Evolutionary conservation across 1,140 invertebrate species (phyloP), one percentile per base, ranked within the genome.

Genomic region (Hylaeus anthracinus): DNA sequence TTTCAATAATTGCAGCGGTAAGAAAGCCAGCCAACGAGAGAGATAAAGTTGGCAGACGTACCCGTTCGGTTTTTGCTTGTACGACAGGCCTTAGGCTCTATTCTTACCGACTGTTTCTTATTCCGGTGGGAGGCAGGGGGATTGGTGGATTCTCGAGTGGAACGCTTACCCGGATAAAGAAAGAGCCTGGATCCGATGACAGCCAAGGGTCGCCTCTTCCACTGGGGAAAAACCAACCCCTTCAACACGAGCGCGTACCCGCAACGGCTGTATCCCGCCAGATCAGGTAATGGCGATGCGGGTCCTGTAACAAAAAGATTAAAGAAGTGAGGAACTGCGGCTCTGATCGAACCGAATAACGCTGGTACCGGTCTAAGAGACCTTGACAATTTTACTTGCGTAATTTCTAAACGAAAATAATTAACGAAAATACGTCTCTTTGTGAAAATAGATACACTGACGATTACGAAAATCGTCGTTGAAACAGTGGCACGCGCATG

Each of bases 141-240:
- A 80, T 84, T 70, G 61, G 72, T 39, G 15, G 55, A 71, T 77
- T 65, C 66, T 55, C 61, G 78, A 81, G 84, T 61, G 61, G 81
- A 76, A 88, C 80, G 89, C 90, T 92, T 92, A 95, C 94, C 94
- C 82, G 94, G 93, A 86, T 94, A 95, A 74, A 95, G 94, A 86
- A 95, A 94, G 56, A 96, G 91, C 76, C 94, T 92, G n/a, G 94
- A 95, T 80, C 95, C 95, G 85, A 95, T 92, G 79, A 96, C 92
- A 78, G 95, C 94, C 6, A 95, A 92, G 9, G 94, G 92, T 75
- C 95, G 91, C 63, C 94, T 93, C 88, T 95, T 95, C 95, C 95
- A 96, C 89, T 96, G 95, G 10, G 95, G 95, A 88, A 96, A 95
- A 71, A 96, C 95, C 78, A 96, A 94, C 58, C 95, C 95, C 89